phyloP scores from a whole-genome alignment of 2,888 invertebrate genomes.

The Arge pagana region DNA sequence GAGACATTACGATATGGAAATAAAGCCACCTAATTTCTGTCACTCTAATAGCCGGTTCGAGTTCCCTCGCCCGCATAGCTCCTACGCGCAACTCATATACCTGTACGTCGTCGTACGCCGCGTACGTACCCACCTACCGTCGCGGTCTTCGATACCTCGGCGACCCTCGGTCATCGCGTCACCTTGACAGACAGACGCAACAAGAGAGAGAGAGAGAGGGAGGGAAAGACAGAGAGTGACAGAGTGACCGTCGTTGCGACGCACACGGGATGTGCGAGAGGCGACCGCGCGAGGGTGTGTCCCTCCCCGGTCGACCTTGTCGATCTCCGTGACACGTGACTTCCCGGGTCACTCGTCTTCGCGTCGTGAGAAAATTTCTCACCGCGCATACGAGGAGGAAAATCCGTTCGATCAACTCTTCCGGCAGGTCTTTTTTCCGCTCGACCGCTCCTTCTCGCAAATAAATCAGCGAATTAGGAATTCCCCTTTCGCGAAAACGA shows the following conservation, averaged over 20 bases:
- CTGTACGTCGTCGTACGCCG: neutral
- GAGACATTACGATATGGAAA: slow-evolving; percentile 18
- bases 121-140: neutral
- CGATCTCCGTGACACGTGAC: neutral
- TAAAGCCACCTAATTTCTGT: slow-evolving; percentile 47
- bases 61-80: neutral
- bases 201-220: no score
- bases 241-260: no score
- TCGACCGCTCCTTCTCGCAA: slow-evolving; percentile 25
- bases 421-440: slow-evolving; percentile 21
- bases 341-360: neutral
- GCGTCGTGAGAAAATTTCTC: neutral
- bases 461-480: slow-evolving; percentile 40
- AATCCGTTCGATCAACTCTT: neutral
- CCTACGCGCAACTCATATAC: no score
- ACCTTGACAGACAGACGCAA: no score
- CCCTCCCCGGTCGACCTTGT: neutral
- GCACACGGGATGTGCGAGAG: no score
- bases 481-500: slow-evolving; percentile 16
- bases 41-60: slow-evolving; percentile 41
- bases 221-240: no score
- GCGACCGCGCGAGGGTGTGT: no score
- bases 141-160: neutral
- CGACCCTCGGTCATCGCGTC: neutral
- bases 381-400: neutral